These are phyloP conservation scores for Percopsis transmontana DNA, from an alignment of 2,113 vertebrate genomes.

Conservation along the genomic window DNA sequence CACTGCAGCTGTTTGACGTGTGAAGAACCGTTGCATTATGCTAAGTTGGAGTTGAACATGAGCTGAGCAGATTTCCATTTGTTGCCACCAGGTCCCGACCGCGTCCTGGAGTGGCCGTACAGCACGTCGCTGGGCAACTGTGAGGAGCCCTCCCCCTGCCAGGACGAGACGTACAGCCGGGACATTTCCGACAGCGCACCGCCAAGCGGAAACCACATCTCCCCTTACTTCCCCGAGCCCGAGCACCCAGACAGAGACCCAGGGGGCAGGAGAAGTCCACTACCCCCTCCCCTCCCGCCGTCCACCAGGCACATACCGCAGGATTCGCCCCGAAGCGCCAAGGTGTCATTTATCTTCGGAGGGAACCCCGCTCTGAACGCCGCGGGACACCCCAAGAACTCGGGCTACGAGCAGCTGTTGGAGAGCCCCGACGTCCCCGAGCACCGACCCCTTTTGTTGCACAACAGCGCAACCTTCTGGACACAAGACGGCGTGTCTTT, in stretches of 20 bases:
- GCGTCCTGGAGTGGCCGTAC: constrained; percentile 92
- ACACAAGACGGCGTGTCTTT: constrained; percentile 80
- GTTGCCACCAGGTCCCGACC: constrained; percentile 74
- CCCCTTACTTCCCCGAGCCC: constrained; percentile 80
- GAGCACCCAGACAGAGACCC: constrained; percentile 70
- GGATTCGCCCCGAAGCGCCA: constrained; percentile 90
- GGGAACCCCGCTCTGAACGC: constrained; percentile 85
- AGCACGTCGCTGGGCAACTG: constrained; percentile 85
- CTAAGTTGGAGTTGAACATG: not conserved
- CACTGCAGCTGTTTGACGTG: too few species aligned
- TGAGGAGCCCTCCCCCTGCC: constrained; percentile 78
- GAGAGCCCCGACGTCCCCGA: constrained; percentile 88
- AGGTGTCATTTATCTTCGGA: constrained; percentile 97
- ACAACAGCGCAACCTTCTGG: constrained; percentile 77
- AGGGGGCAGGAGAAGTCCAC: constrained; percentile 75
- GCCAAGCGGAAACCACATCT: constrained; percentile 82
- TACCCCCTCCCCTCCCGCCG: constrained; percentile 77
- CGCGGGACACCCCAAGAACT: constrained; percentile 77
- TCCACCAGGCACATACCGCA: constrained; percentile 88
- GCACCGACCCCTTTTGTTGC: constrained; percentile 77
- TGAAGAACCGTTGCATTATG: not conserved
- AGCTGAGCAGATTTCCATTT: not conserved
- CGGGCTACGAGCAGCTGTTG: constrained; percentile 86
- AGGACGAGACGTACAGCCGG: constrained; percentile 81
- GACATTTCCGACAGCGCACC: constrained; percentile 76